Base-by-base conservation (phyloP, 2,113 vertebrate genomes). In the Tetraodon nigroviridis region DNA sequence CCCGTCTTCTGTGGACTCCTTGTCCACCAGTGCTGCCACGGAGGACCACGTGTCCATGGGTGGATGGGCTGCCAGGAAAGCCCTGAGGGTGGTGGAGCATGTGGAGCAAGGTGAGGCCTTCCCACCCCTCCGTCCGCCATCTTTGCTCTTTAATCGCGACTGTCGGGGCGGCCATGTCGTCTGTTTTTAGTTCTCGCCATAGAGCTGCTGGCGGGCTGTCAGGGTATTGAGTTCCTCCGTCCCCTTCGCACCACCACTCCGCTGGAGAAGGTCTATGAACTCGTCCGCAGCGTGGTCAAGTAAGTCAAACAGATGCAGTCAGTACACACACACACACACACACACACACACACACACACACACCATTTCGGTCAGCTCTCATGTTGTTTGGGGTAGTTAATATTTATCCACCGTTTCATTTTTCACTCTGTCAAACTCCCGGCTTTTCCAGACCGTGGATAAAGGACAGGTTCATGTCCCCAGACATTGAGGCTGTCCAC, bases 11-110 rank as follows among this genome's bases (percentile, higher is more conserved):
- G 95, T 99, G 87, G 97, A 99, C 88, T 99, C 96, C 1, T 89
- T 99, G 79, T 98, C 97, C 47, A 99, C 97, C 65, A 99, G 96
- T 3, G 97, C 96, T 17, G 97, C 96, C 64, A 98, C 96, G 0
- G 97, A 99, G 76, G 97, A 99, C 78, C 97, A 99, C 0, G 96
- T 99, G 56, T 99, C 97, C 56, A 99, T 99, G 97, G 97, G 97
- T 71, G 97, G 97, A 75, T 99, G 96, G 95, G 94, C 96, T n/a
- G 95, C 97, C 1, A 91, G 96, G 66, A 99, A 99, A 78, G 92
- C 95, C 42, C 87, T 99, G 73, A 88, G 93, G 83, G 96, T 99
- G 50, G 82, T 99, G 32, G 96, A 99, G 78, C 94, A 99, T 0
- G 95, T 95, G 53, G 96, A 99, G 56, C 95, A 99, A 92, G 96